Evolutionary conservation across 2,888 invertebrate genomes (phyloP).

Genomic region (Drosophila aldrichi): DNA sequence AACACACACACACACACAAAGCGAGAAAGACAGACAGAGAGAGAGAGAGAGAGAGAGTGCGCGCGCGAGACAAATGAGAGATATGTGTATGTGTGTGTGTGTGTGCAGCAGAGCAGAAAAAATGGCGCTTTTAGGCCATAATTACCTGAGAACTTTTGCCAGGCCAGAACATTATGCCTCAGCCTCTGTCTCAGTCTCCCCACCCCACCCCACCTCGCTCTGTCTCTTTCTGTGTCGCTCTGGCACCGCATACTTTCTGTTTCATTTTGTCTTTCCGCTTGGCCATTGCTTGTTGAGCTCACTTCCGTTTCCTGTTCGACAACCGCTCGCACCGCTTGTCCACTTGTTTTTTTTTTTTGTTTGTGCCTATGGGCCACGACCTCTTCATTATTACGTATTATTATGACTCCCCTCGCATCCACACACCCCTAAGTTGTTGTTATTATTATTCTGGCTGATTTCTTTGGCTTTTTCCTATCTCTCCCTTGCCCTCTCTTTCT

Average conservation of each 20-base stretch:
- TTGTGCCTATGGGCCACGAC: slow-evolving; percentile 34
- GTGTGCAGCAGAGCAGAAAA: slow-evolving; percentile 46
- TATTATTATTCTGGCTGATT: slow-evolving; percentile 46
- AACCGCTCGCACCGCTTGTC: slow-evolving; percentile 1
- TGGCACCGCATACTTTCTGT: slow-evolving; percentile 16
- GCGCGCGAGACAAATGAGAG: not conserved
- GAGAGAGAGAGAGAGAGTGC: slow-evolving; percentile 16
- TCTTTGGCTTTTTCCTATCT: slow-evolving; percentile 26
- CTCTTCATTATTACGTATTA: slow-evolving; percentile 59
- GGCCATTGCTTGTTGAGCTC: slow-evolving; percentile 65
- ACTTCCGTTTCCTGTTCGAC: slow-evolving; percentile 70
- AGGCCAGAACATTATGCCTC: slow-evolving; percentile 23
- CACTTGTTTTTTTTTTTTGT: slow-evolving; percentile 7
- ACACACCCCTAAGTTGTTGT: slow-evolving; percentile 17
- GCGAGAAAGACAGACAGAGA: slow-evolving; percentile 10
- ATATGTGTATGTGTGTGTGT: slow-evolving; percentile 4
- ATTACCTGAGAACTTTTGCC: slow-evolving; percentile 78
- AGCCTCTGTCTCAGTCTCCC: not conserved
- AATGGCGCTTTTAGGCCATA: slow-evolving; percentile 78
- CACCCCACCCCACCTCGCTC: accelerated
- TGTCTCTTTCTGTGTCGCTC: not conserved
- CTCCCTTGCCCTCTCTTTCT: not conserved
- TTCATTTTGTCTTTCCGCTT: slow-evolving; percentile 45
- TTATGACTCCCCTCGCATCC: slow-evolving; percentile 34
- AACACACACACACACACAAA: slow-evolving; percentile 50